These are phyloP conservation scores for Hypolimnas misippus DNA, from an alignment of 2,888 invertebrate species.

Conservation along the genomic window DNA sequence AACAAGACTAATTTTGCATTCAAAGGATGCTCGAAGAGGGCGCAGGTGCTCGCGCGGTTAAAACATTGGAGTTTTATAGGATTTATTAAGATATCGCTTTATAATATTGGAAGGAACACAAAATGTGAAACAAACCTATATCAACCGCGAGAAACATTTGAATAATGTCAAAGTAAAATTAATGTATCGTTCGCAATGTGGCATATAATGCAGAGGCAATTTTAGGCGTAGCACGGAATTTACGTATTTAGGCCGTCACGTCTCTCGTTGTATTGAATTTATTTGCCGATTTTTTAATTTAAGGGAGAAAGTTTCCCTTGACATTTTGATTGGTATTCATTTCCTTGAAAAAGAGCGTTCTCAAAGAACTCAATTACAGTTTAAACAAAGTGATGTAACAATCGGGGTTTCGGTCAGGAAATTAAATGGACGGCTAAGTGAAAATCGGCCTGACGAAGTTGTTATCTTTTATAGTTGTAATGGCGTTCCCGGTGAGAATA, in stretches of 20 bases:
- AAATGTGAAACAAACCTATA: constrained; percentile 56
- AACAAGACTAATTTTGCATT: constrained; percentile 82
- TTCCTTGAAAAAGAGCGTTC: constrained; percentile 74
- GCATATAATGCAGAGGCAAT: background rate
- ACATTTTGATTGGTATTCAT: constrained; percentile 65
- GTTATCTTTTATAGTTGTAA: constrained; percentile 76
- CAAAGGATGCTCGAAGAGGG: constrained; percentile 73
- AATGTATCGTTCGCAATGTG: constrained; percentile 19
- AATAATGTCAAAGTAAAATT: constrained; percentile 35
- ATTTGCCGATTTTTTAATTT: constrained; percentile 51
- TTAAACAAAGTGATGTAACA: constrained; percentile 78
- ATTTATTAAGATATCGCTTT: constrained; percentile 80
- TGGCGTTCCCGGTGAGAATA: constrained; percentile 60
- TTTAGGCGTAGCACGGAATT: constrained; percentile 16
- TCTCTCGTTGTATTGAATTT: constrained; percentile 17
- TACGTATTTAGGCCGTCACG: constrained; percentile 9
- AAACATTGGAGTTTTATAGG: constrained; percentile 81
- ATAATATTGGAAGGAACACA: constrained; percentile 71
- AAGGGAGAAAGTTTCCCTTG: constrained; percentile 53
- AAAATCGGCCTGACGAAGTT: constrained; percentile 63
- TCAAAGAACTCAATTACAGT: constrained; percentile 79
- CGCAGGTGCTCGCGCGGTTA: constrained; percentile 78
- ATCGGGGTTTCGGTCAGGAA: constrained; percentile 76
- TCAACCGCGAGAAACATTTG: constrained; percentile 25
- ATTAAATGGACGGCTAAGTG: constrained; percentile 79